These are phyloP conservation scores for Pseudomyrmex sp. DNA, from an alignment of 1,140 invertebrate species.

Conservation along the genomic window DNA sequence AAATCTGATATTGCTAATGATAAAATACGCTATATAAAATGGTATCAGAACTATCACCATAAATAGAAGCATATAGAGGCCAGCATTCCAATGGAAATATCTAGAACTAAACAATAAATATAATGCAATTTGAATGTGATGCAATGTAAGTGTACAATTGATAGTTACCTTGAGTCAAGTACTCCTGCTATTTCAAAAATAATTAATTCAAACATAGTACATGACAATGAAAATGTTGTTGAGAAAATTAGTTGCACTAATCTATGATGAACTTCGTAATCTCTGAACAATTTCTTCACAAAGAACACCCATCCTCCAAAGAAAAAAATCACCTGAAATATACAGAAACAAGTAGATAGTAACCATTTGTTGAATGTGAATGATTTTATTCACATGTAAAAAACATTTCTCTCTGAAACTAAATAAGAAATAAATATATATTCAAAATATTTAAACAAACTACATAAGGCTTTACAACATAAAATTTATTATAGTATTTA, in stretches of 20 bases:
- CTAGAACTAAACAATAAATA: constrained; percentile 90
- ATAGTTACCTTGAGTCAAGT: constrained; percentile 90
- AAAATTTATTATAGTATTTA: constrained; percentile 62
- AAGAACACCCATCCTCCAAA: constrained; percentile 99
- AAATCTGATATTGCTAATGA: constrained; percentile 95
- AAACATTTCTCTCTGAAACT: not conserved
- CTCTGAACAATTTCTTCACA: constrained; percentile 98
- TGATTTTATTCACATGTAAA: not conserved
- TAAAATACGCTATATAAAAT: constrained; percentile 98
- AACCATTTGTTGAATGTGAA: not conserved
- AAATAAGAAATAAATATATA: constrained; percentile 12
- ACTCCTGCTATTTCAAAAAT: constrained; percentile 99
- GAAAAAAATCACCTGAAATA: constrained; percentile 96
- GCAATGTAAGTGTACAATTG: not conserved
- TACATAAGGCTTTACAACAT: constrained; percentile 33
- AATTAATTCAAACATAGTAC: constrained; percentile 99
- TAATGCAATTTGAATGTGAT: constrained; percentile 16
- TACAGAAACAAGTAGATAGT: constrained; percentile 60
- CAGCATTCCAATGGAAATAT: constrained; percentile 98
- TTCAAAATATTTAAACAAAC: constrained; percentile 62
- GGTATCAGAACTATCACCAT: constrained; percentile 98
- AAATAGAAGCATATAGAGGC: constrained; percentile 95
- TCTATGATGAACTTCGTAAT: constrained; percentile 98
- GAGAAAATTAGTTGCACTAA: constrained; percentile 98
- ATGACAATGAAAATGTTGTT: constrained; percentile 98